Percentiles rank a stretch among this genome's conserved stretches.
Conservation (phyloP, 2,113 vertebrate genomes). For the Halichoerus grypus region DNA sequence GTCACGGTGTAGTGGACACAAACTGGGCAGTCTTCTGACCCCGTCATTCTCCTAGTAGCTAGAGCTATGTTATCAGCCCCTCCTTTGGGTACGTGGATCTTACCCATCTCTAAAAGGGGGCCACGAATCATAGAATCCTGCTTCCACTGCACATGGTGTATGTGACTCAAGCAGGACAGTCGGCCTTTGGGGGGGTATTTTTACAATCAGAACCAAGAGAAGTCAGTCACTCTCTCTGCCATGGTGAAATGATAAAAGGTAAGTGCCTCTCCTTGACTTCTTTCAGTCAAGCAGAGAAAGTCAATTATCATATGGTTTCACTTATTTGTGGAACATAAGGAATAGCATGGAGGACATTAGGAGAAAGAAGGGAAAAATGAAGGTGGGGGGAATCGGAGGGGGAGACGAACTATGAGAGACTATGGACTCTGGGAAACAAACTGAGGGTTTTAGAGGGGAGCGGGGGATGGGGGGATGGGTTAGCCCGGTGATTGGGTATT, state of each 20-base stretch:
- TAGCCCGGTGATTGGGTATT: no score
- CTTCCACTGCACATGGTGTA: not conserved
- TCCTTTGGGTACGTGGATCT: not conserved
- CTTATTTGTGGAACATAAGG: no score
- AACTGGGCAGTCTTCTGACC: not conserved
- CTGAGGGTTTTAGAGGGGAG: no score
- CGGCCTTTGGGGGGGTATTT: not conserved
- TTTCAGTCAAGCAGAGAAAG: no score
- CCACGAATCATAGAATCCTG: not conserved
- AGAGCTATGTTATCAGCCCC: not conserved
- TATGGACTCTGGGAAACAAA: no score
- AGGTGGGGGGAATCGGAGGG: no score
- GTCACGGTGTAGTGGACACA: not conserved
- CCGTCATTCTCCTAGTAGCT: not conserved
- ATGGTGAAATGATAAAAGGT: not conserved
- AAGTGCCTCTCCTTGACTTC: not conserved
- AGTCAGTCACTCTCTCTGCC: not conserved
- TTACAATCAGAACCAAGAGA: not conserved
- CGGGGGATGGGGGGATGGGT: no score
- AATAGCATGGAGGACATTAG: no score
- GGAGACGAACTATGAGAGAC: no score
- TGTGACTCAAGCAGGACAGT: not conserved
- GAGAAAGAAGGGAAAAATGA: no score
- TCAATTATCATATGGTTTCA: no score
- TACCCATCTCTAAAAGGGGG: not conserved